A percentile compares a stretch with the other conserved stretches of the same genome.
phyloP scores from a whole-genome alignment of 2,113 vertebrate species.

The Fregata magnificens region DNA sequence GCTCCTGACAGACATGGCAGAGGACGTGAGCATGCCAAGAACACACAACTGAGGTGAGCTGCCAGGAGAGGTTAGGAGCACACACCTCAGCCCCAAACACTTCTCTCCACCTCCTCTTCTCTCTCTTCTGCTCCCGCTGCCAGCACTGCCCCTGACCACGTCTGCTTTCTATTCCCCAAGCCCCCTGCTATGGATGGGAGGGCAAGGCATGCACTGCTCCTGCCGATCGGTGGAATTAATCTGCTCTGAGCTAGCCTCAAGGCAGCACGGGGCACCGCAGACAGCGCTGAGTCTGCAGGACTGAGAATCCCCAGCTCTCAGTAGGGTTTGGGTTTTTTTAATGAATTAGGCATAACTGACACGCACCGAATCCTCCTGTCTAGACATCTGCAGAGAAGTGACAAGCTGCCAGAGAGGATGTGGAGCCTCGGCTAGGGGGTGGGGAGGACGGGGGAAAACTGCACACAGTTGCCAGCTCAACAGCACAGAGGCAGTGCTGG shows the following conservation, averaged over 20 bases:
- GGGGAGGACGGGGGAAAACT: background rate
- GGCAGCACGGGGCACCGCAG: background rate
- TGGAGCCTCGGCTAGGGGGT: slow-evolving; percentile 33
- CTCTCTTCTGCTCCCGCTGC: background rate
- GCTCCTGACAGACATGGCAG: rapidly evolving
- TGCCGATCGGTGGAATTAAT: background rate
- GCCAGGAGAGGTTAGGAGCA: background rate
- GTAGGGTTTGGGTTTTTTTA: background rate
- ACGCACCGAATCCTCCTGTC: slow-evolving; percentile 63
- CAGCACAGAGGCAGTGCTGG: background rate
- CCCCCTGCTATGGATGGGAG: background rate
- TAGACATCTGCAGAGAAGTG: slow-evolving; percentile 70
- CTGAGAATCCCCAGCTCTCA: slow-evolving; percentile 14
- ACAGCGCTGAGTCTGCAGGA: slow-evolving; percentile 46
- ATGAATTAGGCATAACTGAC: slow-evolving; percentile 63
- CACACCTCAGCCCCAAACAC: background rate
- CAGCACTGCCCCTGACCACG: background rate
- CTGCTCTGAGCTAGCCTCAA: background rate
- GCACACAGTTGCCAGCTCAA: background rate
- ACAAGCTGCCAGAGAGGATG: slow-evolving; percentile 66
- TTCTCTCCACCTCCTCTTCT: background rate
- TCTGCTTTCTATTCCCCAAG: background rate
- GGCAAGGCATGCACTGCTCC: background rate
- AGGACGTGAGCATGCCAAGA: rapidly evolving
- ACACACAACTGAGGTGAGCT: rapidly evolving